phyloP scores from a whole-genome alignment of 2,797 vertebrate genomes.

The Gobionotothen gibberifrons region DNA sequence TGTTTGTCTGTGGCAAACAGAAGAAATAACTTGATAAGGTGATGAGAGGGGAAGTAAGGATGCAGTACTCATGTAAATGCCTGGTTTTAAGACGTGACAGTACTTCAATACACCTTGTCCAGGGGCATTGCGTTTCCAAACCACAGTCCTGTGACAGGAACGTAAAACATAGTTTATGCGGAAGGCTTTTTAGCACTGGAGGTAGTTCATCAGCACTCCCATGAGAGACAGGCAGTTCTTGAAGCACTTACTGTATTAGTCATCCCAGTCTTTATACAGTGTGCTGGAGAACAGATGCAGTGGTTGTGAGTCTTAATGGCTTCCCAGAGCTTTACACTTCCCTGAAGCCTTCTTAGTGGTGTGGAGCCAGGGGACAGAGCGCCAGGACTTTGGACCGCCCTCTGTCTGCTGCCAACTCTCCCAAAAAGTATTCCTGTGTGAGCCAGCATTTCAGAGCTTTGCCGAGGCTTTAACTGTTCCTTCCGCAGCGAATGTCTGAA shows the following conservation, averaged over 20 bases:
- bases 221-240: background rate
- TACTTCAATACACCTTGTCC: conserved; percentile 2
- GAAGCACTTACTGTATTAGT: background rate
- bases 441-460: conserved; percentile 44
- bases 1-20: background rate
- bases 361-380: conserved; percentile 40
- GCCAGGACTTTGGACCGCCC: conserved; percentile 33
- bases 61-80: background rate
- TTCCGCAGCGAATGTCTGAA: conserved; percentile 20
- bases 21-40: background rate
- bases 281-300: background rate
- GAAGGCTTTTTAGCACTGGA: conserved; percentile 12
- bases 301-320: conserved; percentile 1
- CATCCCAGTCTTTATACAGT: background rate
- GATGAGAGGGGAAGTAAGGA: background rate
- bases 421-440: conserved; percentile 44
- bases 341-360: conserved; percentile 30
- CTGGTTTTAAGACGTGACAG: conserved; percentile 1
- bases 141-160: background rate
- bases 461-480: conserved; percentile 29
- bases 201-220: background rate
- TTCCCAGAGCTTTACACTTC: conserved; percentile 51
- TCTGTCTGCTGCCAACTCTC: conserved; percentile 16
- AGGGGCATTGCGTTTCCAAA: conserved; percentile 12
- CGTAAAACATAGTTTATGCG: conserved; percentile 9